Conservation (phyloP, 2,113 vertebrate species). For the Alligator mississippiensis region DNA sequence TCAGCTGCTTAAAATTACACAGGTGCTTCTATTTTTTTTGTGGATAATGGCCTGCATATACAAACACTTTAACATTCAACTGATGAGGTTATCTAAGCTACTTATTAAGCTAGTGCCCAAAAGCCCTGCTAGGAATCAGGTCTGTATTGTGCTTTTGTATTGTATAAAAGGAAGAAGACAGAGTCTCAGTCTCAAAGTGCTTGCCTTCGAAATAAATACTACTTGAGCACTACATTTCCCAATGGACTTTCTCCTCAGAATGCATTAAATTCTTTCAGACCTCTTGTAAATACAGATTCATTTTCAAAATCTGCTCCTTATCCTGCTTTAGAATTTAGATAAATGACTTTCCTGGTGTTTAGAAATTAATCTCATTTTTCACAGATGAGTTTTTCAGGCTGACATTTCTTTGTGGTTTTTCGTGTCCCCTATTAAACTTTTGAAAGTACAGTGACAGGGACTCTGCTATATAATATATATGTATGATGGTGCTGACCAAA, state of each 20-base stretch:
- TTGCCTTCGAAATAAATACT: accelerated
- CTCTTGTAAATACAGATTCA: neutral
- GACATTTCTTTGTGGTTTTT: neutral
- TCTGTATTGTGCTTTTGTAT: neutral
- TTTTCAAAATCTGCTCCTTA: neutral
- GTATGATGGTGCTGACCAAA: neutral
- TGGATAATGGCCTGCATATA: neutral
- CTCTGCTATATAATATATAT: neutral
- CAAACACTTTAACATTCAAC: neutral
- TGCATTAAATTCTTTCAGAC: neutral
- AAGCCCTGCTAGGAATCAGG: neutral
- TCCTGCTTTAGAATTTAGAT: neutral
- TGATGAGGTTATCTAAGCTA: neutral
- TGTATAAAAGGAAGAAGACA: neutral
- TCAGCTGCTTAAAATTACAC: neutral
- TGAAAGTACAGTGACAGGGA: neutral
- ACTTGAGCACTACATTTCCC: neutral
- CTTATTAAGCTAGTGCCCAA: neutral
- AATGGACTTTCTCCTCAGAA: neutral
- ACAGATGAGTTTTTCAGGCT: neutral
- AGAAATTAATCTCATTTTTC: neutral
- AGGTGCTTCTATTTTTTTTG: neutral
- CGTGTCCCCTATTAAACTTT: neutral
- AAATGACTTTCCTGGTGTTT: neutral
- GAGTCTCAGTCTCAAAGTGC: too few relatives aligned